These are phyloP conservation scores for Trimorus sp. DNA, from an alignment of 2,888 invertebrate genomes.

Conservation along the genomic window DNA sequence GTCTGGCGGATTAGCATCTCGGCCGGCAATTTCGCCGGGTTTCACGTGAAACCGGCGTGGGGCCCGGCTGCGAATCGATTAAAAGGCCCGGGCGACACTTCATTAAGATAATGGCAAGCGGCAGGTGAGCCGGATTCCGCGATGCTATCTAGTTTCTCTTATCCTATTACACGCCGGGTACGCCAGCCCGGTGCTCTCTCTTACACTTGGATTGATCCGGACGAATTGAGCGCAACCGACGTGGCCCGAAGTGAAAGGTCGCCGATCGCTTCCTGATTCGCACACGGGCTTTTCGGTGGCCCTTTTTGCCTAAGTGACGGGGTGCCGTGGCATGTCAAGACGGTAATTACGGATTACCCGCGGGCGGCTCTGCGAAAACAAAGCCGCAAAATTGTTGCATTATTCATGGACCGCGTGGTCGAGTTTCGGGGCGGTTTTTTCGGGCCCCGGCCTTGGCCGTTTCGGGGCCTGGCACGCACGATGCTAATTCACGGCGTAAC, in stretches of 20 bases:
- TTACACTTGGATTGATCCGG: conserved; percentile 53
- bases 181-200: conserved; percentile 37
- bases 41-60: conserved; percentile 6
- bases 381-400: conserved; percentile 75
- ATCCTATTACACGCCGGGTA: conserved; percentile 56
- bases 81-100: conserved; percentile 44
- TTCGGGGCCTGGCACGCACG: conserved; percentile 20
- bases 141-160: conserved; percentile 56
- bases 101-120: conserved; percentile 46
- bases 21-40: background rate
- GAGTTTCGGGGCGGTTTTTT: conserved; percentile 6
- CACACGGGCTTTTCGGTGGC: background rate
- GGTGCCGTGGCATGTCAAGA: background rate
- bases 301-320: conserved; percentile 29
- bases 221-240: conserved; percentile 38
- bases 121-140: conserved; percentile 36
- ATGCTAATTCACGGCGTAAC: conserved; percentile 47
- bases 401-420: conserved; percentile 74
- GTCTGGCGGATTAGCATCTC: too few species aligned
- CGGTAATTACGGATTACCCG: conserved; percentile 46
- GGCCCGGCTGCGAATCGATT: conserved; percentile 25
- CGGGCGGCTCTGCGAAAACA: conserved; percentile 70
- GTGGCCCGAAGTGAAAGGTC: conserved; percentile 43
- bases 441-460: conserved; percentile 26
- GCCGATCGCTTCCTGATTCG: conserved; percentile 53